phyloP scores from a whole-genome alignment of 2,888 invertebrate genomes.

The Galeopsomyia nigrocyanea region DNA sequence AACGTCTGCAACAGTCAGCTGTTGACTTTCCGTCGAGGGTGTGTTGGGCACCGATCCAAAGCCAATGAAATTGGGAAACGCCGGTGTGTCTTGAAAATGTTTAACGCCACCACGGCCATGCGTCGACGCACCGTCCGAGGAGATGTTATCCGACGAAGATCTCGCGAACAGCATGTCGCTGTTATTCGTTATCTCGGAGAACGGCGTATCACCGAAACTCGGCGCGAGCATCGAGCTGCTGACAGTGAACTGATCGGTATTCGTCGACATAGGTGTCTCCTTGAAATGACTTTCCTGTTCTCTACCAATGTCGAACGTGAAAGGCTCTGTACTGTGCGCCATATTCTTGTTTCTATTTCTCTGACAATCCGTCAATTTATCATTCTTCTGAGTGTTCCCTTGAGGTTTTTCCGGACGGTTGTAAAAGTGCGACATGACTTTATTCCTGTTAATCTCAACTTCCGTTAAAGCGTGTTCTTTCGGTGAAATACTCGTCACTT shows the following conservation, averaged over 20 bases:
- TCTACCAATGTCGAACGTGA: constrained; percentile 25
- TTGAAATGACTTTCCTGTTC: constrained; percentile 8
- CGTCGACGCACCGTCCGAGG: constrained; percentile 22
- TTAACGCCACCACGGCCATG: not conserved
- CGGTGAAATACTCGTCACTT: constrained; percentile 6
- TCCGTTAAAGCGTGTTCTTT: constrained; percentile 46
- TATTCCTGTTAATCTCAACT: constrained; percentile 57
- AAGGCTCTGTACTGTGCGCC: constrained; percentile 48
- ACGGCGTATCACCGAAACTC: constrained; percentile 56
- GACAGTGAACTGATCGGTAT: constrained; percentile 62
- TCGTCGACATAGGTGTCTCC: constrained; percentile 67
- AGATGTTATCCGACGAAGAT: constrained; percentile 34
- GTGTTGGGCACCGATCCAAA: constrained; percentile 47
- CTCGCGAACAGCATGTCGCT: constrained; percentile 33
- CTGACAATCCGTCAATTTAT: constrained; percentile 61
- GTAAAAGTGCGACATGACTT: constrained; percentile 59
- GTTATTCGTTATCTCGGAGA: constrained; percentile 53
- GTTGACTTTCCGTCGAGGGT: constrained; percentile 48
- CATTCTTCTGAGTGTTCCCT: not conserved
- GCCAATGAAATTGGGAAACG: constrained; percentile 52
- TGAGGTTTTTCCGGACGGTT: constrained; percentile 56
- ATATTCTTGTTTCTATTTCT: constrained; percentile 63
- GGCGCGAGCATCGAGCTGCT: constrained; percentile 56
- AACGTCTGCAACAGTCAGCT: constrained; percentile 60
- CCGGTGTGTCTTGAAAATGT: constrained; percentile 40